Percentiles rank a stretch among this genome's conserved stretches.
Evolutionary conservation across 2,113 vertebrate genomes (phyloP).

Genomic region (Platysternon megacephalum): DNA sequence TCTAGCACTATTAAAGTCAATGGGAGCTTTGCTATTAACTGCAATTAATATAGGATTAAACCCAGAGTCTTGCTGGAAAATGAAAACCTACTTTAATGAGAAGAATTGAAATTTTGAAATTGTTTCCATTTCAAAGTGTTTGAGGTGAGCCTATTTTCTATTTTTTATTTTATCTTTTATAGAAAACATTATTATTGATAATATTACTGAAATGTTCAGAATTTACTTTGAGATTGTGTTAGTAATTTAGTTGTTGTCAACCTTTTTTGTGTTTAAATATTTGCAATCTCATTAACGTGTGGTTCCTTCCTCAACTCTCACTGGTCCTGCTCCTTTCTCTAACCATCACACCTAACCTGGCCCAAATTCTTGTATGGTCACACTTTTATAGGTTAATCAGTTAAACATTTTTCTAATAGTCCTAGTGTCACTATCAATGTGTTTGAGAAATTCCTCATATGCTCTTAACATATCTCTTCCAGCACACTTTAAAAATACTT

Average conservation of each 20-base stretch:
- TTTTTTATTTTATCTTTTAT: neutral
- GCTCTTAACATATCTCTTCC: slow-evolving; percentile 19
- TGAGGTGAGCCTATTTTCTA: neutral
- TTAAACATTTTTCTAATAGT: slow-evolving; percentile 27
- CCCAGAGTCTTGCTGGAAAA: fast-evolving
- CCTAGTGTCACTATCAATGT: too few relatives aligned
- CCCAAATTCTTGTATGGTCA: slow-evolving; percentile 9
- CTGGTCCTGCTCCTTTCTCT: neutral
- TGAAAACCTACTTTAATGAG: neutral
- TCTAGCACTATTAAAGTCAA: neutral
- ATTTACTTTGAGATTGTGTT: neutral
- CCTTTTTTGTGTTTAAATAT: neutral
- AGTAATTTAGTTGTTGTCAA: neutral
- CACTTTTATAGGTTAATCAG: neutral
- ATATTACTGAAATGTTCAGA: neutral
- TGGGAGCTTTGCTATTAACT: neutral
- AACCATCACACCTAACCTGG: neutral
- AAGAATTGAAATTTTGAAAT: neutral
- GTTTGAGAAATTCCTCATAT: neutral
- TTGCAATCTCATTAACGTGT: neutral
- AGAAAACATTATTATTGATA: neutral
- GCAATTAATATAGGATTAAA: neutral
- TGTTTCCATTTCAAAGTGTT: neutral
- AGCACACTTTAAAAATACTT: slow-evolving; percentile 17
- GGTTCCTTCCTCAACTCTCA: neutral